These are phyloP conservation scores for Harpalus rufipes DNA, from an alignment of 2,888 invertebrate genomes.

Conservation along the genomic window DNA sequence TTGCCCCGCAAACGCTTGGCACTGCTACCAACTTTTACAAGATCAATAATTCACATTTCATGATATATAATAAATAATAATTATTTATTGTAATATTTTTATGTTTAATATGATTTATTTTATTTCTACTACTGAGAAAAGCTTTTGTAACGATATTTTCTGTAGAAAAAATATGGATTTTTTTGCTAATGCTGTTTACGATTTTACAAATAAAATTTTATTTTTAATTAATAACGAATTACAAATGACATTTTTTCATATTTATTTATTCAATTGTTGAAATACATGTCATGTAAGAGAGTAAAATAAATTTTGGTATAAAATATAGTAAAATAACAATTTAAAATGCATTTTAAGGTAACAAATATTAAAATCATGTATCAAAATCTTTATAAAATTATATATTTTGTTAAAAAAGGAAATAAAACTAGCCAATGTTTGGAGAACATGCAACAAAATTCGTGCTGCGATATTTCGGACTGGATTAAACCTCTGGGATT, in stretches of 20 bases:
- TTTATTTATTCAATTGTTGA: constrained; percentile 1
- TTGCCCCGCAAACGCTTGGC: not conserved
- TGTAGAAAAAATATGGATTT: no score
- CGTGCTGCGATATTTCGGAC: constrained; percentile 86
- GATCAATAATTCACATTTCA: not conserved
- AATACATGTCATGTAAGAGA: not conserved
- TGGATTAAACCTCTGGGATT: constrained; percentile 85
- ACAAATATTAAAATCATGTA: constrained; percentile 15
- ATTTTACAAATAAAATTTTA: no score
- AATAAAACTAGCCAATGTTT: constrained; percentile 82
- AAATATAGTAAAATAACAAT: constrained; percentile 26
- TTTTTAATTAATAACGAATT: constrained; percentile 9
- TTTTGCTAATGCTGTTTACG: no score
- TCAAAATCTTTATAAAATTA: not conserved
- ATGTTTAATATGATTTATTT: not conserved
- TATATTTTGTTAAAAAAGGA: constrained; percentile 70
- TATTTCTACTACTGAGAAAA: no score
- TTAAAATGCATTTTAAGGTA: constrained; percentile 73
- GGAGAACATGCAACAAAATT: constrained; percentile 90
- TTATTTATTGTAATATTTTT: not conserved
- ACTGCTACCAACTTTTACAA: constrained; percentile 4
- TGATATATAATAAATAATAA: not conserved
- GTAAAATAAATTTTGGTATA: constrained; percentile 46
- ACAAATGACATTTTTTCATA: not conserved
- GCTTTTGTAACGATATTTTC: no score